Conservation (phyloP, 2,888 invertebrate genomes). For the Ecdyonurus torrentis region DNA sequence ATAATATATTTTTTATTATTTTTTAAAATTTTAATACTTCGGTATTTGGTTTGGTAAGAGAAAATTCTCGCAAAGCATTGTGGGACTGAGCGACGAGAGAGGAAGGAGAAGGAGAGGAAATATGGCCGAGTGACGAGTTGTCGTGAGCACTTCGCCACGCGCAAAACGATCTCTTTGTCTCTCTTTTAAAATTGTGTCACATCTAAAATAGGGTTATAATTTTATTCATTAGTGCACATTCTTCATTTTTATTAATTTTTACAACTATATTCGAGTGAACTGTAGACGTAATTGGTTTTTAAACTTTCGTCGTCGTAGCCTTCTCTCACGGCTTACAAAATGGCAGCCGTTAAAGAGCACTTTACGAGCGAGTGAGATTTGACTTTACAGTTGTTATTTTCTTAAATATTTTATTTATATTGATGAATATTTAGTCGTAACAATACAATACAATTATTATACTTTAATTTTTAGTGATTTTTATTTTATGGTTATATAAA, state of each 20-base stretch:
- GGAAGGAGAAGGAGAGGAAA: conserved; percentile 13
- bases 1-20: too few species aligned
- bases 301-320: background rate
- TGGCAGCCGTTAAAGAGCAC: background rate
- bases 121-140: conserved; percentile 12
- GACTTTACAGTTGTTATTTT: background rate
- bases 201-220: background rate
- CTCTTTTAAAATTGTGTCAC: background rate
- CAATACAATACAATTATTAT: too few species aligned
- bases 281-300: background rate
- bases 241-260: background rate
- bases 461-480: too few species aligned
- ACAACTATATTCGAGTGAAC: background rate
- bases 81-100: conserved; percentile 13
- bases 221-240: background rate
- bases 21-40: too few species aligned
- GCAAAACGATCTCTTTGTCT: background rate
- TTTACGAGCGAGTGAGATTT: background rate
- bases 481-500: too few species aligned
- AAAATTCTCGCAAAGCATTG: conserved; percentile 13
- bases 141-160: conserved; percentile 2
- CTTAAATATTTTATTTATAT: background rate
- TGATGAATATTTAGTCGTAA: background rate
- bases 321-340: background rate
- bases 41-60: too few species aligned